A percentile compares a stretch with the other conserved stretches of the same genome.
phyloP scores from a whole-genome alignment of 2,888 invertebrate species.

The Gisinianus flammeolus region DNA sequence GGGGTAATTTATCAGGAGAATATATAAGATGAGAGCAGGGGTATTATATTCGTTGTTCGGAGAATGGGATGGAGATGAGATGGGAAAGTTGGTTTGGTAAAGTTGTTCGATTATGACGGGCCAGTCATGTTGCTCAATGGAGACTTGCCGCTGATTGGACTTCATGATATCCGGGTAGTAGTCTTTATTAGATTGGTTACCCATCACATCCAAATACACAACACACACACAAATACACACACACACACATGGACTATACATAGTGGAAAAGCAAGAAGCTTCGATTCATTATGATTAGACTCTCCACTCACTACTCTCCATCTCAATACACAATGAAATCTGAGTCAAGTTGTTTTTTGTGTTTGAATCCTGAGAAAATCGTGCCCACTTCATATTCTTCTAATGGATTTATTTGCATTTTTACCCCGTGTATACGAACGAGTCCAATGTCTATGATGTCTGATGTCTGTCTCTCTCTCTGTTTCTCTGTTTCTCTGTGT shows the following conservation, averaged over 20 bases:
- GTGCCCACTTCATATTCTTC: slow-evolving; percentile 1
- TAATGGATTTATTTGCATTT: slow-evolving; percentile 13
- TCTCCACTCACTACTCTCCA: neutral
- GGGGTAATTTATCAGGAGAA: slow-evolving; percentile 28
- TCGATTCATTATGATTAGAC: slow-evolving; percentile 16
- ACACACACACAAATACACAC: neutral
- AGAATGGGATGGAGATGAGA: slow-evolving; percentile 12
- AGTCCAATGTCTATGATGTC: too few species aligned
- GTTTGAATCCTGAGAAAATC: neutral
- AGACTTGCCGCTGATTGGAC: slow-evolving; percentile 45
- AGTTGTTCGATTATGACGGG: slow-evolving; percentile 36
- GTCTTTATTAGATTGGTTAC: slow-evolving; percentile 46
- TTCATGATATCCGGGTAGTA: slow-evolving; percentile 47
- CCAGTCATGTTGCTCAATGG: slow-evolving; percentile 41
- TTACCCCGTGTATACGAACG: too few species aligned
- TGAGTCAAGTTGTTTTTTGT: too few species aligned
- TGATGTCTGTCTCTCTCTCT: too few species aligned
- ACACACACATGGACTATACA: neutral
- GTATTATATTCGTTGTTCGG: neutral
- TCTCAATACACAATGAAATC: neutral
- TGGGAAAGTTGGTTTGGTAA: slow-evolving; percentile 4
- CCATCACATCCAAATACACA: slow-evolving; percentile 25
- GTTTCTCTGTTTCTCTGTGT: too few species aligned
- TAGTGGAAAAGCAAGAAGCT: neutral
- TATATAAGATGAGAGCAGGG: slow-evolving; percentile 3